These are phyloP conservation scores for Deroplatys truncata DNA, from an alignment of 2,888 invertebrate species.

Conservation along the genomic window DNA sequence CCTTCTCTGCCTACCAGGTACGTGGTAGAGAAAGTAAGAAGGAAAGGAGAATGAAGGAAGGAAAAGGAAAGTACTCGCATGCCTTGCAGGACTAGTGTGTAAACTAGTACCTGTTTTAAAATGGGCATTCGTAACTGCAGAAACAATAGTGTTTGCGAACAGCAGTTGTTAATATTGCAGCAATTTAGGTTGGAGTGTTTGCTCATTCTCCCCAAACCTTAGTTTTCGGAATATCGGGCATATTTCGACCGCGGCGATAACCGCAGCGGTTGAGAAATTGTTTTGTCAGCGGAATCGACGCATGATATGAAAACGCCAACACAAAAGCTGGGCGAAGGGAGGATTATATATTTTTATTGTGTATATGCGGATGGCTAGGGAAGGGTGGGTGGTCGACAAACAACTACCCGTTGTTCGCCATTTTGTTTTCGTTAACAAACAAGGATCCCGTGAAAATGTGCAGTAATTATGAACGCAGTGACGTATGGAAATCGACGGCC, in stretches of 20 bases:
- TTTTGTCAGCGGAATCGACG: background rate
- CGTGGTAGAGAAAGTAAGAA: no score
- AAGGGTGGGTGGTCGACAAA: background rate
- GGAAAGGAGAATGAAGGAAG: no score
- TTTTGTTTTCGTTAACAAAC: slow-evolving; percentile 11
- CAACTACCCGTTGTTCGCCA: background rate
- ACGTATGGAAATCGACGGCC: slow-evolving; percentile 5
- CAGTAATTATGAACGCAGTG: slow-evolving; percentile 7
- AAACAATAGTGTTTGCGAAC: background rate
- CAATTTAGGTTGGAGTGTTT: background rate
- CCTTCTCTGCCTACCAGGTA: no score
- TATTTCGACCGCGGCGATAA: background rate
- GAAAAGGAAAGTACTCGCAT: no score
- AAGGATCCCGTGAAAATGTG: slow-evolving; percentile 3
- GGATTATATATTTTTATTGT: background rate
- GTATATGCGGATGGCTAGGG: background rate
- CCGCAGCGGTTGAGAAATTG: background rate
- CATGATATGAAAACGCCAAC: background rate
- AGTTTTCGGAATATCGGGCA: background rate
- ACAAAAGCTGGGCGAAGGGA: background rate
- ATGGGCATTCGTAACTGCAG: background rate
- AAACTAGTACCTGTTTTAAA: background rate
- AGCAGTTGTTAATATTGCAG: background rate
- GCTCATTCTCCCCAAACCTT: background rate
- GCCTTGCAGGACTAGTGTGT: no score